Evolutionary conservation across 2,888 invertebrate genomes (phyloP).

Genomic region (Ormyrus rosae): DNA sequence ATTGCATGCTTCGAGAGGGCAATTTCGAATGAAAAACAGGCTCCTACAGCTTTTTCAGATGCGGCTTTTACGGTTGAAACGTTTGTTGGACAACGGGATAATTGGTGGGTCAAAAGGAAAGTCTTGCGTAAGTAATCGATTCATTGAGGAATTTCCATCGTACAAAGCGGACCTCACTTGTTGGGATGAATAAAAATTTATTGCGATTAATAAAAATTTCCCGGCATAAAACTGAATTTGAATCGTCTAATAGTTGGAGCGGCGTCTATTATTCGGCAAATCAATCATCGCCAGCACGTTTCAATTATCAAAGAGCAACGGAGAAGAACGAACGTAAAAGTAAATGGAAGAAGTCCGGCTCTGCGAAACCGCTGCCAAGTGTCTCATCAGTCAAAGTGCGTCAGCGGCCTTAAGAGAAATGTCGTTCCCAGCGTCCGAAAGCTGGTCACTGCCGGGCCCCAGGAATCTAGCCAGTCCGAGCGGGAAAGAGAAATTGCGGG

Average conservation of each 20-base stretch:
- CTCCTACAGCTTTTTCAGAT: too few relatives aligned
- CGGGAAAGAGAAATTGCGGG: constrained; percentile 46
- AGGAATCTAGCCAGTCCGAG: constrained; percentile 67
- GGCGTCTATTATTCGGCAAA: not conserved
- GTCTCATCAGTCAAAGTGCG: constrained; percentile 45
- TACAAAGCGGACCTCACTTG: too few relatives aligned
- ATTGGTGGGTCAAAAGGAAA: too few relatives aligned
- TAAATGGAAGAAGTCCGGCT: not conserved
- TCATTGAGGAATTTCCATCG: too few relatives aligned
- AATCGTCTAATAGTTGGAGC: not conserved
- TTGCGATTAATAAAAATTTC: too few relatives aligned
- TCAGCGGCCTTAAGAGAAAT: constrained; percentile 4
- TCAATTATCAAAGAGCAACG: too few relatives aligned
- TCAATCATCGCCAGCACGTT: not conserved
- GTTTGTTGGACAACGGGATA: too few relatives aligned
- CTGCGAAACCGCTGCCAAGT: constrained; percentile 34
- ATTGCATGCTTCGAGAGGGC: constrained; percentile 13
- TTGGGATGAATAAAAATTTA: too few relatives aligned
- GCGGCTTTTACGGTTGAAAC: too few relatives aligned
- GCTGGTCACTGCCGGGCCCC: constrained; percentile 50
- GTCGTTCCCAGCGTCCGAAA: constrained; percentile 10
- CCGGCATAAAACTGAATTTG: not conserved
- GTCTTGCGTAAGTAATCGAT: too few relatives aligned
- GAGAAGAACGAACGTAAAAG: not conserved
- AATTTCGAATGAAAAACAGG: not conserved